Percentiles rank a stretch among this genome's conserved stretches.
Conservation (phyloP, 2,797 vertebrate genomes). For the Babyrousa celebensis region DNA sequence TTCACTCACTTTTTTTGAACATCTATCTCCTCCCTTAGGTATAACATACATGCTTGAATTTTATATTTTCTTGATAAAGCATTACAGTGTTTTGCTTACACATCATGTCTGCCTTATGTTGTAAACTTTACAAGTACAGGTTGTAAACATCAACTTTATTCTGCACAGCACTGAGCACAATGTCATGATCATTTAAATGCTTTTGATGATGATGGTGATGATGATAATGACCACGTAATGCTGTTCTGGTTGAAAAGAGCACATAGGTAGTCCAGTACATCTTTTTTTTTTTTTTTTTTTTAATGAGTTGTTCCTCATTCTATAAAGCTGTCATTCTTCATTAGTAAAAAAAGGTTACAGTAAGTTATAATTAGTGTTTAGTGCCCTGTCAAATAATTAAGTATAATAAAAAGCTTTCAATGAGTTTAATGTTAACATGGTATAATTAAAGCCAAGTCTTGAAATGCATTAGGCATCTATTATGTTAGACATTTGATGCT, state of each 20-base stretch:
- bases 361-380: constrained; percentile 88
- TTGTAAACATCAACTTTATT: not conserved
- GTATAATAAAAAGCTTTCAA: constrained; percentile 88
- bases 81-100: not conserved
- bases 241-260: constrained; percentile 79
- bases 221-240: constrained; percentile 75
- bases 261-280: constrained; percentile 72
- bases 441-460: constrained; percentile 88
- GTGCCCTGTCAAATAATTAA: constrained; percentile 89
- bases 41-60: not conserved
- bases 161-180: constrained; percentile 56
- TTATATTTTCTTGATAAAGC: not conserved
- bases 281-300: not conserved
- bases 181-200: constrained; percentile 70
- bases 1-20: not conserved
- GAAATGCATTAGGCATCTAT: constrained; percentile 76
- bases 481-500: constrained; percentile 75
- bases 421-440: constrained; percentile 86
- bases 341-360: constrained; percentile 85
- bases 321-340: constrained; percentile 85
- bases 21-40: not conserved
- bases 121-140: not conserved
- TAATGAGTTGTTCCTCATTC: constrained; percentile 73
- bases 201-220: constrained; percentile 74
- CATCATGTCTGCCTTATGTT: not conserved